Percentiles rank a stretch among this genome's conserved stretches.
Conservation (phyloP, 2,888 invertebrate genomes). For the Drosophila nigricruria region DNA sequence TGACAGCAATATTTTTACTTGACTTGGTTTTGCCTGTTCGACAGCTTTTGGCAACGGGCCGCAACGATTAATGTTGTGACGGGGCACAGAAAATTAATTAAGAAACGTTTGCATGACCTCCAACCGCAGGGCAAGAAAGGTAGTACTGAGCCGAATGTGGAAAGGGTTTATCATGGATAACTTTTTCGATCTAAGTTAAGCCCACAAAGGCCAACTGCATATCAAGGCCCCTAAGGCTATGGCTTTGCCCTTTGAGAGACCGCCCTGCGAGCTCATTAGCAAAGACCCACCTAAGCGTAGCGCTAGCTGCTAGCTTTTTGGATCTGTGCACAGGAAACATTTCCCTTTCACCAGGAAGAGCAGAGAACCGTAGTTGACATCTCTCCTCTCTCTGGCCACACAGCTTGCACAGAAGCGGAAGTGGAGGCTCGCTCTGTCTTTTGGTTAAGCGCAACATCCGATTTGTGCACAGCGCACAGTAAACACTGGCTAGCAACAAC, state of each 20-base stretch:
- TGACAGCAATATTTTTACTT: background rate
- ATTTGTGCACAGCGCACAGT: conserved; percentile 14
- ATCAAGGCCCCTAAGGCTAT: conserved; percentile 11
- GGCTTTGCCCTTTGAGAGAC: conserved; percentile 37
- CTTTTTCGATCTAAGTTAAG: background rate
- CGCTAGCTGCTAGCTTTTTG: conserved; percentile 5
- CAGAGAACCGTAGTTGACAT: conserved; percentile 34
- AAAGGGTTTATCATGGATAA: conserved; percentile 1
- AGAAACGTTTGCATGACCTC: conserved; percentile 43
- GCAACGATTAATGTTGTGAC: conserved; percentile 53
- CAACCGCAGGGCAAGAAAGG: conserved; percentile 33
- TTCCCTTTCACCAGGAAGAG: conserved; percentile 59
- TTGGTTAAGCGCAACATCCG: conserved; percentile 38
- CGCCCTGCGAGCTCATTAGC: conserved; percentile 39
- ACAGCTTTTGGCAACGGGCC: conserved; percentile 37
- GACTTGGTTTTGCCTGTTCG: background rate
- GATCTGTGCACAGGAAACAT: conserved; percentile 33
- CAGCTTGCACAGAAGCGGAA: conserved; percentile 16
- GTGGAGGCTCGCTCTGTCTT: conserved; percentile 2
- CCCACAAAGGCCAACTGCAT: conserved; percentile 4
- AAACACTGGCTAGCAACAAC: conserved; percentile 28
- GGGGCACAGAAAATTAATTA: conserved; percentile 48
- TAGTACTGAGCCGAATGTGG: background rate
- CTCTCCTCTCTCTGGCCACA: conserved; percentile 4
- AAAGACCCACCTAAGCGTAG: conserved; percentile 35